Evolutionary conservation across 1,140 invertebrate genomes (phyloP).

Genomic region (Cydia strobilella): DNA sequence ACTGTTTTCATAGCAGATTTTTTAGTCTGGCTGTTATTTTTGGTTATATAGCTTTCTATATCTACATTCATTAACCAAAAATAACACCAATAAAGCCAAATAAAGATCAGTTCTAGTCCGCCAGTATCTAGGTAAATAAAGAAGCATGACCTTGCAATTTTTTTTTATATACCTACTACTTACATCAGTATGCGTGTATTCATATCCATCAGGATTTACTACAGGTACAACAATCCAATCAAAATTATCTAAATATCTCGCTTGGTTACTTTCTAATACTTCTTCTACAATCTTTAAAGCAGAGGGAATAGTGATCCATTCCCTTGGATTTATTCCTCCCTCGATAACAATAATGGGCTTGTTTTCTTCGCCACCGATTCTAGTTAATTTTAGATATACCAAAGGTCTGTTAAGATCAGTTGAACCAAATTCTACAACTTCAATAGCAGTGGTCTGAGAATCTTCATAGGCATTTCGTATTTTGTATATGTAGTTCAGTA

Average conservation of each 20-base stretch:
- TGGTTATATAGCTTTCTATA: too few relatives aligned
- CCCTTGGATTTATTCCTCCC: slow-evolving; percentile 82
- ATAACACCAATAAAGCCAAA: too few relatives aligned
- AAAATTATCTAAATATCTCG: slow-evolving; percentile 77
- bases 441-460: slow-evolving; percentile 41
- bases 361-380: slow-evolving; percentile 27
- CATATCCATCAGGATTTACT: slow-evolving; percentile 90
- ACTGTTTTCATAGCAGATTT: too few relatives aligned
- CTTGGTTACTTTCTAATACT: slow-evolving; percentile 55
- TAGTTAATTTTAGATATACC: slow-evolving; percentile 56
- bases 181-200: slow-evolving; percentile 84
- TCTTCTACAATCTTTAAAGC: slow-evolving; percentile 80
- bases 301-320: slow-evolving; percentile 81
- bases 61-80: too few relatives aligned
- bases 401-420: slow-evolving; percentile 57
- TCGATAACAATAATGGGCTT: slow-evolving; percentile 70
- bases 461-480: slow-evolving; percentile 45
- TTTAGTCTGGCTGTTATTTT: too few relatives aligned
- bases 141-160: too few relatives aligned
- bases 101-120: too few relatives aligned
- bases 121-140: too few relatives aligned
- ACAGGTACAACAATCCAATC: slow-evolving; percentile 87
- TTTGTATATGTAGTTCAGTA: slow-evolving; percentile 49
- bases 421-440: slow-evolving; percentile 50
- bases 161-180: slow-evolving; percentile 41